phyloP scores from a whole-genome alignment of 1,140 invertebrate genomes.

The Drosophila kohkoa region DNA sequence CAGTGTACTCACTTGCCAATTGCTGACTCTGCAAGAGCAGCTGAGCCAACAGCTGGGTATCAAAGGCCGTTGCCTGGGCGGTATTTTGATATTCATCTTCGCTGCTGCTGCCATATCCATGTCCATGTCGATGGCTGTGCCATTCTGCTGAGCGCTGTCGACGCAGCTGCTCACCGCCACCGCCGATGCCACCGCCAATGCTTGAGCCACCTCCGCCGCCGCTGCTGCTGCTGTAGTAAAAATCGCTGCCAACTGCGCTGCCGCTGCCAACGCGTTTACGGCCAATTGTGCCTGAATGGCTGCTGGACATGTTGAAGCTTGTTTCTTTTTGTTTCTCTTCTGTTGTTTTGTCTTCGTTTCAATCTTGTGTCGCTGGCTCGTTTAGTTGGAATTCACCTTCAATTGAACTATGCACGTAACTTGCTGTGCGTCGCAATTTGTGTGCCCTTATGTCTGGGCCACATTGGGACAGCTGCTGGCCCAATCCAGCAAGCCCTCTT shows the following conservation, averaged over 20 bases:
- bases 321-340: not conserved
- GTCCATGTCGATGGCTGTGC: constrained; percentile 86
- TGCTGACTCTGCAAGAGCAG: constrained; percentile 87
- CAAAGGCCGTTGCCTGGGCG: constrained; percentile 83
- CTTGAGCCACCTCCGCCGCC: constrained; percentile 11
- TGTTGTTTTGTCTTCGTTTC: not conserved
- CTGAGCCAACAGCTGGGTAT: constrained; percentile 86
- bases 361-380: not conserved
- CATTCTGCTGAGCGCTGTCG: constrained; percentile 88
- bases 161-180: constrained; percentile 83
- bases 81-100: constrained; percentile 87
- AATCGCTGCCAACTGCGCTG: constrained; percentile 74
- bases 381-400: constrained; percentile 50
- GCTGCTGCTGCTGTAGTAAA: constrained; percentile 67
- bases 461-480: constrained; percentile 28
- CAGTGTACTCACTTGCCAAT: constrained; percentile 85
- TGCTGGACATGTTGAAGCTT: constrained; percentile 67
- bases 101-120: constrained; percentile 86
- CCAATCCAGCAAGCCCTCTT: constrained; percentile 3
- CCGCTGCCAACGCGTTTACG: constrained; percentile 82
- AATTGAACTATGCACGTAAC: constrained; percentile 66
- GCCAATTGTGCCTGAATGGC: constrained; percentile 84
- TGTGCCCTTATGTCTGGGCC: constrained; percentile 40
- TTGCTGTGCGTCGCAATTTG: constrained; percentile 46
- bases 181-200: not conserved